phyloP scores from a whole-genome alignment of 37 sponge, comb jelly and placozoan species.

The Halisarca cf. caerulea region DNA sequence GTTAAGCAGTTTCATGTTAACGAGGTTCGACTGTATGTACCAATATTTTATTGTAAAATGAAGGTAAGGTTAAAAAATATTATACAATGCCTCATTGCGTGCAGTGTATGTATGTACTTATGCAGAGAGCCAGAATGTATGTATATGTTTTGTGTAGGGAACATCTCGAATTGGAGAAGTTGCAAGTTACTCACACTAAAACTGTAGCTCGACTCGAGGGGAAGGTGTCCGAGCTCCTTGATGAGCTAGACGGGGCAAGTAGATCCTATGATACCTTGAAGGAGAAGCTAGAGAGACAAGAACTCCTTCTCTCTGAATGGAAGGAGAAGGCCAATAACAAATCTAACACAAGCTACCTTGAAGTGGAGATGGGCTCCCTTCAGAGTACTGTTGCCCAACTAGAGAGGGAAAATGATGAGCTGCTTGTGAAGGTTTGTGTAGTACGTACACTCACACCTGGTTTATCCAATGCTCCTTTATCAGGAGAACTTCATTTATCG shows the following conservation, averaged over 20 bases:
- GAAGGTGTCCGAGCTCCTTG: background rate
- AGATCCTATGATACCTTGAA: background rate
- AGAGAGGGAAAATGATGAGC: constrained; percentile 6
- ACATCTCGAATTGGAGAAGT: constrained; percentile 2
- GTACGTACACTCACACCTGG: no score
- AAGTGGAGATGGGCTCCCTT: background rate
- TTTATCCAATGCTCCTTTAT: no score
- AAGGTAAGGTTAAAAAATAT: no score
- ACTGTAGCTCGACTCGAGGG: background rate
- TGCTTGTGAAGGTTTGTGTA: constrained; percentile 1
- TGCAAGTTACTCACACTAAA: background rate
- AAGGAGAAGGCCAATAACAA: background rate
- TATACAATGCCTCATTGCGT: no score
- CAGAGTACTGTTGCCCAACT: background rate
- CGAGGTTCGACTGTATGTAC: no score
- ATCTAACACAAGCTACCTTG: background rate
- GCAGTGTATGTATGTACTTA: no score
- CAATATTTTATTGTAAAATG: no score
- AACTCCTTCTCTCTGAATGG: background rate
- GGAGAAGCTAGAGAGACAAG: constrained; percentile 24
- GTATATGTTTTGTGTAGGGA: background rate
- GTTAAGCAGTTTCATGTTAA: no score
- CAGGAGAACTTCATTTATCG: no score
- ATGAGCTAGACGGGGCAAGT: background rate
- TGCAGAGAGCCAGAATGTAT: no score